These are phyloP conservation scores for Agrotis puta DNA, from an alignment of 2,888 invertebrate genomes.

Conservation along the genomic window DNA sequence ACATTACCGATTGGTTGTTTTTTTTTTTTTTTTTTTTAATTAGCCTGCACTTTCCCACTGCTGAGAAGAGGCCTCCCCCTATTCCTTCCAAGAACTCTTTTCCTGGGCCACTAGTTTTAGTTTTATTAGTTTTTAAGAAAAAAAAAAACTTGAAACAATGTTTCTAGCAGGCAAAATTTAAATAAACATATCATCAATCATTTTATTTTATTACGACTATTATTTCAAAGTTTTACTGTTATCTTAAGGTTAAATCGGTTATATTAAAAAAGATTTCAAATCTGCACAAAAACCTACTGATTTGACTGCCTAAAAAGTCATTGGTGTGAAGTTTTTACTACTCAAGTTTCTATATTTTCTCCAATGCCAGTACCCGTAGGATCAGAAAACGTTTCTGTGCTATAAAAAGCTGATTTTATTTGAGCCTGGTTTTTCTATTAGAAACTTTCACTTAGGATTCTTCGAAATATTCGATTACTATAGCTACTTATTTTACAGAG, in stretches of 20 bases:
- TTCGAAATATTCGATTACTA: slow-evolving; percentile 7
- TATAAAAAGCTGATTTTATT: slow-evolving; percentile 25
- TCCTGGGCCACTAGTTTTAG: too few relatives aligned
- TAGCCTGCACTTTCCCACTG: too few relatives aligned
- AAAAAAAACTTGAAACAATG: not conserved
- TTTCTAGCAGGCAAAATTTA: not conserved
- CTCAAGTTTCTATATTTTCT: slow-evolving; percentile 24
- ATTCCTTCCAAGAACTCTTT: too few relatives aligned
- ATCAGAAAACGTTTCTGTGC: slow-evolving; percentile 9
- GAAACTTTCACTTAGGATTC: not conserved
- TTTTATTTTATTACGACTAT: too few relatives aligned
- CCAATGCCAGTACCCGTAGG: slow-evolving; percentile 28
- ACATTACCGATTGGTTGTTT: not conserved
- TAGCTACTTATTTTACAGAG: not conserved
- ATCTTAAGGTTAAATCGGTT: not conserved
- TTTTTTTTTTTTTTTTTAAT: not conserved
- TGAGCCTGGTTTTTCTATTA: not conserved
- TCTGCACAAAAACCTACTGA: not conserved
- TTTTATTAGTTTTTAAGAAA: not conserved
- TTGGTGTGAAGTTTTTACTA: slow-evolving; percentile 28
- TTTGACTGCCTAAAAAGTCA: slow-evolving; percentile 8
- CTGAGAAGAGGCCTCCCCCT: too few relatives aligned
- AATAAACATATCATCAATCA: not conserved
- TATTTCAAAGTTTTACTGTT: not conserved
- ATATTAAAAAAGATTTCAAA: not conserved